These are phyloP conservation scores for Hystrix brachyura DNA, from an alignment of 2,113 vertebrate genomes.

Conservation along the genomic window DNA sequence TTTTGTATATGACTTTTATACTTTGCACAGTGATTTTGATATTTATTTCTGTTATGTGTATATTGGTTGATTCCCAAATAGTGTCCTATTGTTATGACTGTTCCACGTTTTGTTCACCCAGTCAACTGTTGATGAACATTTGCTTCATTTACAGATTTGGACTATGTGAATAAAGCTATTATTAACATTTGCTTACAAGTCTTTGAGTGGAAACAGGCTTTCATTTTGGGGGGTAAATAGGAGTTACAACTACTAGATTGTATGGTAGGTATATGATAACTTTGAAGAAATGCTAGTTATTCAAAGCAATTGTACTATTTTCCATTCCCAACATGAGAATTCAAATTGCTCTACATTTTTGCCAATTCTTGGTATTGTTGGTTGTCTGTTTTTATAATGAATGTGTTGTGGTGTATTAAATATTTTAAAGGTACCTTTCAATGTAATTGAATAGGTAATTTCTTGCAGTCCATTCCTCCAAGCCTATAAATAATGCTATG, in stretches of 20 bases:
- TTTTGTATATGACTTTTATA: background rate
- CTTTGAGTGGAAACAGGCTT: constrained; percentile 38
- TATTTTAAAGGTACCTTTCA: constrained; percentile 41
- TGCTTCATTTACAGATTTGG: constrained; percentile 47
- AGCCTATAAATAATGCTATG: constrained; percentile 28
- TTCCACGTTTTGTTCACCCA: constrained; percentile 32
- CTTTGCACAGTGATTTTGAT: constrained; percentile 1
- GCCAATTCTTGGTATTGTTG: background rate
- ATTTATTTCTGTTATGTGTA: background rate
- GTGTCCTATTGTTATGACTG: background rate
- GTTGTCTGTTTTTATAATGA: constrained; percentile 4
- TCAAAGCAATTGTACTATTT: background rate
- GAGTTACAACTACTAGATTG: background rate
- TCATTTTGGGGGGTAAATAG: constrained; percentile 18
- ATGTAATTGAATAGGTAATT: background rate
- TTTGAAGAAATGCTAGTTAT: constrained; percentile 35
- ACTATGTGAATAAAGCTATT: background rate
- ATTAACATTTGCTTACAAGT: background rate
- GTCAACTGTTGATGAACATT: background rate
- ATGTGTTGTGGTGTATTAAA: background rate
- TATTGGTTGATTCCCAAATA: background rate
- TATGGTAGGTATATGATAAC: background rate
- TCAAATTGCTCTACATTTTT: background rate
- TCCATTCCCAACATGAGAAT: background rate
- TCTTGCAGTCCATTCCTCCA: background rate